Conservation (phyloP, 2,797 vertebrate species). For the Etheostoma nigrum region DNA sequence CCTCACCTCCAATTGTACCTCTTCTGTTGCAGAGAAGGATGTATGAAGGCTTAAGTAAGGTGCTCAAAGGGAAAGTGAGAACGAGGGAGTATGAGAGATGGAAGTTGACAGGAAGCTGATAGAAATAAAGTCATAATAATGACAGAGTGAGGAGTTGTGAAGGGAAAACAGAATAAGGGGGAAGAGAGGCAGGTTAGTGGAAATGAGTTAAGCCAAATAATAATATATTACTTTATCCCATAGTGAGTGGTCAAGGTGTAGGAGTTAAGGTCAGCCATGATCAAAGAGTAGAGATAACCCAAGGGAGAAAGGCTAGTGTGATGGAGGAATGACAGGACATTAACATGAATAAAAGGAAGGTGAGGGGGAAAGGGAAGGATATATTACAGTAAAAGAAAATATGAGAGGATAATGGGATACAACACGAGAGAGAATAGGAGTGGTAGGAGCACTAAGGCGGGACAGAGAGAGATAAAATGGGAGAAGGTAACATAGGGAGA, state of each 20-base stretch:
- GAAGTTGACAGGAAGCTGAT: constrained; percentile 12
- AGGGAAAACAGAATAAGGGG: constrained; percentile 16
- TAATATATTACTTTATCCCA: no score
- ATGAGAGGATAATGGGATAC: constrained; percentile 41
- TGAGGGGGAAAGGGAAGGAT: constrained; percentile 19
- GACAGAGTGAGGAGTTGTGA: constrained; percentile 27
- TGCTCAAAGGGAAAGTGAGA: constrained; percentile 1
- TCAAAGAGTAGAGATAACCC: constrained; percentile 25
- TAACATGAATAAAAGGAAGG: constrained; percentile 40
- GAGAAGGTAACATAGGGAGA: neutral
- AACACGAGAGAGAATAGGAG: constrained; percentile 8
- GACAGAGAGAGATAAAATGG: neutral
- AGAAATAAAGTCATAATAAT: no score
- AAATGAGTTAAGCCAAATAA: constrained; percentile 1
- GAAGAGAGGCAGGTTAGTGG: neutral
- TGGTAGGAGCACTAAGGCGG: neutral
- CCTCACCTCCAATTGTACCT: constrained; percentile 2
- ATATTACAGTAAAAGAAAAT: constrained; percentile 37
- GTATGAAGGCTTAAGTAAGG: constrained; percentile 9
- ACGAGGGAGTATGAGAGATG: neutral
- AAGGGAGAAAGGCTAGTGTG: constrained; percentile 14
- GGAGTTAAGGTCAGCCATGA: constrained; percentile 49
- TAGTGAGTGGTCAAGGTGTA: neutral
- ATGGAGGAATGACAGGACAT: constrained; percentile 44
- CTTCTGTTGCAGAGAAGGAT: constrained; percentile 16